These are phyloP conservation scores for Scaptomyza montana DNA, from an alignment of 1,140 invertebrate species.

Conservation along the genomic window DNA sequence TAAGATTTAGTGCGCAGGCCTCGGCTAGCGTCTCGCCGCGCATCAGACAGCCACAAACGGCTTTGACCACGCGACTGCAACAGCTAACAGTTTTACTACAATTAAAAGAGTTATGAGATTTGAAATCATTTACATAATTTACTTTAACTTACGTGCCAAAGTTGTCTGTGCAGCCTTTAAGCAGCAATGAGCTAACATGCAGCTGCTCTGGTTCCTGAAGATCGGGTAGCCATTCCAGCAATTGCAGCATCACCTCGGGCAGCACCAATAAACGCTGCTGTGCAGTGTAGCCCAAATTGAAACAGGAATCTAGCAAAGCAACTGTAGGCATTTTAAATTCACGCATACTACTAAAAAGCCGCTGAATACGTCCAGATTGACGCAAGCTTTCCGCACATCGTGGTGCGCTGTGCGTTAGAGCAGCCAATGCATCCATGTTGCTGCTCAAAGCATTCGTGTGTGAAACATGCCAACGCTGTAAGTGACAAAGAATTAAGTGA, in stretches of 20 bases:
- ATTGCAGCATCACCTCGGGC: slow-evolving; percentile 72
- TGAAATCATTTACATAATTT: background rate
- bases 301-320: slow-evolving; percentile 78
- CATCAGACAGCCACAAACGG: slow-evolving; percentile 82
- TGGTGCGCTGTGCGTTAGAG: slow-evolving; percentile 53
- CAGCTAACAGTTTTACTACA: slow-evolving; percentile 84
- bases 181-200: slow-evolving; percentile 82
- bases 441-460: slow-evolving; percentile 54
- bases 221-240: slow-evolving; percentile 82
- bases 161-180: slow-evolving; percentile 83
- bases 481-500: background rate
- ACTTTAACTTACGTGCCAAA: slow-evolving; percentile 80
- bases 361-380: slow-evolving; percentile 61
- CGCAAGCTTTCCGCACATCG: slow-evolving; percentile 52
- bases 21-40: slow-evolving; percentile 61
- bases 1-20: slow-evolving; percentile 84
- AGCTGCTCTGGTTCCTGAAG: slow-evolving; percentile 83
- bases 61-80: slow-evolving; percentile 82
- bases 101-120: slow-evolving; percentile 20
- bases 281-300: slow-evolving; percentile 83
- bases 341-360: slow-evolving; percentile 78
- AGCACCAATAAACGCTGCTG: slow-evolving; percentile 61
- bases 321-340: slow-evolving; percentile 72
- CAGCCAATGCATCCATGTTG: slow-evolving; percentile 64
- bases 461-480: slow-evolving; percentile 68